A percentile compares a stretch with the other conserved stretches of the same genome.
phyloP scores from a whole-genome alignment of 1,140 invertebrate species.

The Sycobia sp. region DNA sequence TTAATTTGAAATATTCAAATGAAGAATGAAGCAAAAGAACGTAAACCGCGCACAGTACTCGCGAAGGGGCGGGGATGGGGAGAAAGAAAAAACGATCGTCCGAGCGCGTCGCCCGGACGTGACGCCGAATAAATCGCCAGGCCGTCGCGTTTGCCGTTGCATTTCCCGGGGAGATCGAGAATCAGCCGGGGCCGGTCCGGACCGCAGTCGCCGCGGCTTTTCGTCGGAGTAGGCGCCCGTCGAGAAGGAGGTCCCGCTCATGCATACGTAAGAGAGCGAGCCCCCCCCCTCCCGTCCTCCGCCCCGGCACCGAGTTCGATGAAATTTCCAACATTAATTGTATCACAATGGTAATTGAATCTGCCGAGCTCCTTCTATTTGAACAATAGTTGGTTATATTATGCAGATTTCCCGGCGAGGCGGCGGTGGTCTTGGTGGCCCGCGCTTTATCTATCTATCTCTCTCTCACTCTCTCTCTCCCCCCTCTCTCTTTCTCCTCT shows the following conservation, averaged over 20 bases:
- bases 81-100: too few species aligned
- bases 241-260: too few species aligned
- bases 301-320: constrained; percentile 61
- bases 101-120: too few species aligned
- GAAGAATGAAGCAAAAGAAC: too few species aligned
- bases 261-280: constrained; percentile 62
- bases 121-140: too few species aligned
- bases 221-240: too few species aligned
- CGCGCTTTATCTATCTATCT: constrained; percentile 26
- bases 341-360: constrained; percentile 65
- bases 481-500: neutral
- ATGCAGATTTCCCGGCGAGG: constrained; percentile 61
- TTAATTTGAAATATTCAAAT: too few species aligned
- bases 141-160: constrained; percentile 41
- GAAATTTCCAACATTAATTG: constrained; percentile 65
- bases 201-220: constrained; percentile 3
- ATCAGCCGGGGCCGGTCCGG: constrained; percentile 31
- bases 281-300: too few species aligned
- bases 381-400: constrained; percentile 65
- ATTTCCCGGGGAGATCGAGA: constrained; percentile 43
- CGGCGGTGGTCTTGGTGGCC: constrained; percentile 36
- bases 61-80: too few species aligned
- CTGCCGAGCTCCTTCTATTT: constrained; percentile 62
- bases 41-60: too few species aligned
- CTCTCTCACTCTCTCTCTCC: constrained; percentile 27